These are phyloP conservation scores for Diplolepis rosae DNA, from an alignment of 2,888 invertebrate species.

Conservation along the genomic window DNA sequence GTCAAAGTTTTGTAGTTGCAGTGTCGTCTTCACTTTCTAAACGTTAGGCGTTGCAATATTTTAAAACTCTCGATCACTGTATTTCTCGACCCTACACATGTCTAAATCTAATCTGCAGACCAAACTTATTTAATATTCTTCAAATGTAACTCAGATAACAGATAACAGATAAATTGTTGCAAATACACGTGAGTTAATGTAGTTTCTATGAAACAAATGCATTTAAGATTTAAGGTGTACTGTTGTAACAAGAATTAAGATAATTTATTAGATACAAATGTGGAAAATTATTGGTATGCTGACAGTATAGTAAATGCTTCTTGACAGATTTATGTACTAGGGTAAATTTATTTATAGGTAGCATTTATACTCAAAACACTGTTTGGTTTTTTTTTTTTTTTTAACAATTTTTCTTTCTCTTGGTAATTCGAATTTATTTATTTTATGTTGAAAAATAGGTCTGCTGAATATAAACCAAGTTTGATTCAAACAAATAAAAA, in stretches of 20 bases:
- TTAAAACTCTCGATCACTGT: neutral
- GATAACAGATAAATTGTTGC: neutral
- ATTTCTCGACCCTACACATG: neutral
- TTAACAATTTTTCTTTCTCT: too few species aligned
- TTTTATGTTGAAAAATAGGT: too few species aligned
- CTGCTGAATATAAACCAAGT: too few species aligned
- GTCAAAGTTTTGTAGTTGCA: neutral
- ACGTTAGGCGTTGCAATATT: neutral
- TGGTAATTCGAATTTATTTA: too few species aligned
- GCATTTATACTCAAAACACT: too few species aligned
- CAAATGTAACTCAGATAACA: neutral
- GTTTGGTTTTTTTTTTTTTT: too few species aligned
- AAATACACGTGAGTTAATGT: neutral
- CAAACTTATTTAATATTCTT: neutral
- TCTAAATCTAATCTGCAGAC: too few species aligned
- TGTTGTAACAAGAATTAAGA: neutral
- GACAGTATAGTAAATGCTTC: neutral
- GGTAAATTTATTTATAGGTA: neutral
- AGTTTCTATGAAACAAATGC: too few species aligned
- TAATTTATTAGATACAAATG: neutral
- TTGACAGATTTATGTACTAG: neutral
- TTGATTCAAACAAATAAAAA: too few species aligned
- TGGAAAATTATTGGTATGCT: neutral
- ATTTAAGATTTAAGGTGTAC: neutral
- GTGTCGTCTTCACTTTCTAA: conserved; percentile 10